Conservation (phyloP, 2,797 vertebrate genomes). For the Astyanax mexicanus region DNA sequence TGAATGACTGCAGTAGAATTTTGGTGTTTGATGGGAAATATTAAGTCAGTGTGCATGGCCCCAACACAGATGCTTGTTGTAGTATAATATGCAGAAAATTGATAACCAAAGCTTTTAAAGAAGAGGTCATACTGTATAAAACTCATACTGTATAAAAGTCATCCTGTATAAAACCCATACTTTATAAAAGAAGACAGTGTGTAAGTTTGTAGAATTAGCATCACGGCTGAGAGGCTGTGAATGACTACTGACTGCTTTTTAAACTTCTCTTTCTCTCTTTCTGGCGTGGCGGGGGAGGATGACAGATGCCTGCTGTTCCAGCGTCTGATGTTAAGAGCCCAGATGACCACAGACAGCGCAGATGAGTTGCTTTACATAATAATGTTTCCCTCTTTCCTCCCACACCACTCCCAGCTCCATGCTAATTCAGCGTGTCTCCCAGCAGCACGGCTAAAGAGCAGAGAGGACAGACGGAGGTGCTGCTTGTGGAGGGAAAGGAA, state of each 20-base stretch:
- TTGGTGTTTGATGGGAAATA: background rate
- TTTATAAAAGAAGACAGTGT: constrained; percentile 3
- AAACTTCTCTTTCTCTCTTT: constrained; percentile 26
- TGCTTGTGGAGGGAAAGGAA: constrained; percentile 1
- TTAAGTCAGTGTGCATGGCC: background rate
- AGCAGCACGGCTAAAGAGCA: background rate
- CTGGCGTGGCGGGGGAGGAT: constrained; percentile 18
- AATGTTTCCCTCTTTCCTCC: constrained; percentile 17
- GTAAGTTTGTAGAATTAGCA: background rate
- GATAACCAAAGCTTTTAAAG: background rate
- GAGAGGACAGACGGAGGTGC: background rate
- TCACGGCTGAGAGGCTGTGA: background rate
- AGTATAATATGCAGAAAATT: constrained; percentile 1
- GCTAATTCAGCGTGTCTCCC: constrained; percentile 15
- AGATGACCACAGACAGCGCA: constrained; percentile 30
- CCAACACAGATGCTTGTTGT: constrained; percentile 6
- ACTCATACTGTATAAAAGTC: too few relatives aligned
- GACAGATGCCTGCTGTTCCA: constrained; percentile 40
- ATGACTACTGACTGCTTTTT: constrained; percentile 9
- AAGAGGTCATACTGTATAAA: too few relatives aligned
- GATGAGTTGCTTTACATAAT: constrained; percentile 39
- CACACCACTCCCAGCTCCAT: constrained; percentile 3
- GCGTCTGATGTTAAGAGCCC: constrained; percentile 42
- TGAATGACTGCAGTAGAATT: background rate
- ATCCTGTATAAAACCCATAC: too few relatives aligned